Evolutionary conservation across 2,888 invertebrate species (phyloP).

Genomic region (Fragum fragum): DNA sequence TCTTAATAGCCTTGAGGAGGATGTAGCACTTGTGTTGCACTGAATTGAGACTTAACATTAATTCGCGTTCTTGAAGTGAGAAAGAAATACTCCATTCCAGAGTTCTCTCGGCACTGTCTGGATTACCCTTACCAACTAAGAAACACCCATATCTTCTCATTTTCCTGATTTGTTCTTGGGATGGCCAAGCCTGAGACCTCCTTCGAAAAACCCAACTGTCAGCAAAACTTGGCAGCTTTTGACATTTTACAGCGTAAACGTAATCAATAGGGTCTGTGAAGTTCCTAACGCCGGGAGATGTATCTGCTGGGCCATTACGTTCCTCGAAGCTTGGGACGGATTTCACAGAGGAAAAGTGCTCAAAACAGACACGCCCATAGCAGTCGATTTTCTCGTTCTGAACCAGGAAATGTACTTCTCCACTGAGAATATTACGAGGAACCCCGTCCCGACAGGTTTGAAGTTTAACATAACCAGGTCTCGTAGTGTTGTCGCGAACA

Average conservation of each 20-base stretch:
- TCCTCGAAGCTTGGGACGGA: background rate
- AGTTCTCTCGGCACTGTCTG: background rate
- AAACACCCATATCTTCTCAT: background rate
- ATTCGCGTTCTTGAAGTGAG: slow-evolving; percentile 12
- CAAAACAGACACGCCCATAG: background rate
- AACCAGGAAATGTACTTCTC: background rate
- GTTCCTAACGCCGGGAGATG: background rate
- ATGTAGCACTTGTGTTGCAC: slow-evolving; percentile 16
- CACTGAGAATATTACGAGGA: background rate
- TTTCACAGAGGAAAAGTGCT: background rate
- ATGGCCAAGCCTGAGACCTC: background rate
- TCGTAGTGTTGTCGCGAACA: background rate
- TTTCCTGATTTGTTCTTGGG: background rate
- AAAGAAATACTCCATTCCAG: slow-evolving; percentile 16
- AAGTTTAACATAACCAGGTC: background rate
- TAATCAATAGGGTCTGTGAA: background rate
- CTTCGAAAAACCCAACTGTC: background rate
- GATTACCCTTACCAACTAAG: slow-evolving; percentile 1
- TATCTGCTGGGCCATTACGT: background rate
- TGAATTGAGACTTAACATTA: slow-evolving; percentile 1
- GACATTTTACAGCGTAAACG: background rate
- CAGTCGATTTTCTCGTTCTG: background rate
- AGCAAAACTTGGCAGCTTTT: background rate
- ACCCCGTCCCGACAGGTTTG: background rate
- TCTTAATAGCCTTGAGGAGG: background rate